Base-by-base conservation (phyloP, 2,113 vertebrate species). In the Girardinichthys multiradiatus region DNA sequence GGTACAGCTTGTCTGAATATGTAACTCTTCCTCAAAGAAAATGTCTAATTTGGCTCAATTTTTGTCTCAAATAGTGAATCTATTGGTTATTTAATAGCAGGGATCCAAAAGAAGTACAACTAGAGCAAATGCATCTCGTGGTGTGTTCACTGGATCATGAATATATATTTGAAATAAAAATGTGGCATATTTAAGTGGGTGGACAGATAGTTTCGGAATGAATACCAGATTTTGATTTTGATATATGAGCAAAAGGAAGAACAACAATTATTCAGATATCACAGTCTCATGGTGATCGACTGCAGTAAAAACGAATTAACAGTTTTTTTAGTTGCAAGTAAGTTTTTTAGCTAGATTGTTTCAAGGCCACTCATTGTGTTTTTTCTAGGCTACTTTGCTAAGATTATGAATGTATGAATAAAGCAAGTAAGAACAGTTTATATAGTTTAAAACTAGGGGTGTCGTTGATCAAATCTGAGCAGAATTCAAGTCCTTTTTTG, bases 71-170 rank as follows among this genome's bases (percentile, higher is more conserved):
- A 88, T 70, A 70, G 69, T 80, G 54, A 62, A 84, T 90, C 63
- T 64, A 91, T 90, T 83, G 68, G 81, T 85, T 78, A 89, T 89
- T 84, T 89, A 89, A 84, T 84, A 87, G 86, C 63, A 21, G 6
- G 51, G 61, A 73, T 84, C 66, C 79, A 72, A 83, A 83, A 64
- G 85, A 87, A 42, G 82, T 80, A 77, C 79, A 82, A 81, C 80
- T 68, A 80, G 70, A 82, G 77, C 73, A 57, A 82, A 81, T 30
- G 54, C 61, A 64, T 45, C 51, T 79, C 73, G 51, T 54, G 58
- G 37, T 64, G 24, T 77, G 61, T 81, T 90, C 83, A 85, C 33
- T 63, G 30, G 68, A 28, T 78, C 70, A 80, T 87, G n/a, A 87
- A 81, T 19, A 87, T 73, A 82, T 89, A 51, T 77, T 6, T 13